Percentiles rank a stretch among this genome's conserved stretches.
phyloP scores from a whole-genome alignment of 2,888 invertebrate species.

The Nemurella pictetii region DNA sequence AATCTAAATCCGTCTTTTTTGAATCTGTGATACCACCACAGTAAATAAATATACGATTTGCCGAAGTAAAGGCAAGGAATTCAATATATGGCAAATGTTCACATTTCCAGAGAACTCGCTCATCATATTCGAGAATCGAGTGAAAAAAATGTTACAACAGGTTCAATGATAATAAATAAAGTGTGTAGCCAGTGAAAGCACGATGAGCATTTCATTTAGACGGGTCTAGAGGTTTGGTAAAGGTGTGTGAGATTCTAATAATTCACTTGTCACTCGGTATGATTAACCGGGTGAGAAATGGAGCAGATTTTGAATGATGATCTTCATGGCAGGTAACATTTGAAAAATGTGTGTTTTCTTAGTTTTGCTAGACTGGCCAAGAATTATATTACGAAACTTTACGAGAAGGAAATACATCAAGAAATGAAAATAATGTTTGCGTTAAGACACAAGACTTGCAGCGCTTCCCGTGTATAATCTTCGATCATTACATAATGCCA shows the following conservation, averaged over 20 bases:
- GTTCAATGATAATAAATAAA: no score
- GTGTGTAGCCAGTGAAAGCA: no score
- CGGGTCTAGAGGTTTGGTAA: not conserved
- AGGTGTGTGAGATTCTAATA: not conserved
- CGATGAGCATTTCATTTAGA: not conserved
- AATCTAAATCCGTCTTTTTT: no score
- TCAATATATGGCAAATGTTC: no score
- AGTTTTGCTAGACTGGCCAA: not conserved
- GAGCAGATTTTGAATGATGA: not conserved
- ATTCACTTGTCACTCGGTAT: not conserved
- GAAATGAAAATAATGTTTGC: not conserved
- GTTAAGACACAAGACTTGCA: not conserved
- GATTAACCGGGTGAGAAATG: not conserved
- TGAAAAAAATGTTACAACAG: no score
- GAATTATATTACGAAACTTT: not conserved
- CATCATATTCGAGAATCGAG: no score
- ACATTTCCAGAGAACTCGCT: no score
- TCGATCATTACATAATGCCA: no score
- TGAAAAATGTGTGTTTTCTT: not conserved
- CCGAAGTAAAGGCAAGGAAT: no score
- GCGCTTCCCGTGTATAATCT: no score
- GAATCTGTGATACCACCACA: no score
- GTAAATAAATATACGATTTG: no score
- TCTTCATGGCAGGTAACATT: not conserved
- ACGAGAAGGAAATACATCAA: not conserved